Percentiles rank a stretch among this genome's conserved stretches.
phyloP scores from a whole-genome alignment of 2,888 invertebrate genomes.

The Phyllotreta striolata region DNA sequence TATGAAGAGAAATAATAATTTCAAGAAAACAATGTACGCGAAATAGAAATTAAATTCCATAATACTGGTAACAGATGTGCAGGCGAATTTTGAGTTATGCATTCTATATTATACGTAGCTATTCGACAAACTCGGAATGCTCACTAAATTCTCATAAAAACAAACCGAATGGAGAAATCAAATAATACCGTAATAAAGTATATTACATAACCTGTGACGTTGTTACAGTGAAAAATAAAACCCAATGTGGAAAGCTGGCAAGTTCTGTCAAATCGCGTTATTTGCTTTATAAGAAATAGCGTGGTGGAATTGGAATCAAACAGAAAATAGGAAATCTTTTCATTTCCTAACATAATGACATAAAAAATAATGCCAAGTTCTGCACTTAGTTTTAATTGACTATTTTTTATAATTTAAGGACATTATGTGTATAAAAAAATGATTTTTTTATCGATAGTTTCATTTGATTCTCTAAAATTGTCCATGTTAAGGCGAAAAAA shows the following conservation, averaged over 20 bases:
- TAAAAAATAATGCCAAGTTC: not conserved
- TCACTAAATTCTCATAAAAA: slow-evolving; percentile 12
- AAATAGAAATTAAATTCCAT: no score
- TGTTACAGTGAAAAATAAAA: slow-evolving; percentile 10
- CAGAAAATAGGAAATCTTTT: not conserved
- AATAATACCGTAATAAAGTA: slow-evolving; percentile 14
- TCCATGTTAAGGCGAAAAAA: no score
- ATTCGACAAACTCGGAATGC: slow-evolving; percentile 5
- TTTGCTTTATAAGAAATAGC: not conserved
- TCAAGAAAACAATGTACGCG: no score
- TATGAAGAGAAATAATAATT: no score
- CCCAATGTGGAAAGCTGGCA: slow-evolving; percentile 6
- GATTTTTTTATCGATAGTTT: no score
- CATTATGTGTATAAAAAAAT: no score
- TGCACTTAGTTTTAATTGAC: no score
- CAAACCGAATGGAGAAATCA: slow-evolving; percentile 8
- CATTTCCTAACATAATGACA: slow-evolving; percentile 2
- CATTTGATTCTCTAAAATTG: no score
- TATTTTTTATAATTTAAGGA: no score
- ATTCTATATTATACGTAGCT: not conserved
- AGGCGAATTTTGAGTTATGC: no score
- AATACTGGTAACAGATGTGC: no score
- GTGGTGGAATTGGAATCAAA: no score
- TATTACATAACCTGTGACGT: slow-evolving; percentile 8
- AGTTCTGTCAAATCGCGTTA: slow-evolving; percentile 2